Evolutionary conservation across 2,797 vertebrate genomes (phyloP), one percentile per base, ranked within the genome.

Genomic region (Odontamblyopus rebecca): DNA sequence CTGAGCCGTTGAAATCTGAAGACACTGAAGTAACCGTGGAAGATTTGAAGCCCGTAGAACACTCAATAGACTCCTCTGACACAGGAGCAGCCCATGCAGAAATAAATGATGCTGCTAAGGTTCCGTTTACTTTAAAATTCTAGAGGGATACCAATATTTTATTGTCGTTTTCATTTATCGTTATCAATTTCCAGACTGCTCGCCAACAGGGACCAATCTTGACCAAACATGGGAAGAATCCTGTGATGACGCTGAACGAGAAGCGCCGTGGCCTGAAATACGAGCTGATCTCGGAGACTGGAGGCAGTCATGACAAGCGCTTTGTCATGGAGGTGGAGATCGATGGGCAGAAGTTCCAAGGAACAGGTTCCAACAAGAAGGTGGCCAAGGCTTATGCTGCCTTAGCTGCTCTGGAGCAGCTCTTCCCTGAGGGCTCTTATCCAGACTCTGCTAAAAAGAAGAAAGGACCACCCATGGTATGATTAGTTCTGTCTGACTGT

Each of bases 261-360:
- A 99, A 98, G 84, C 92, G 96, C 0, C 95, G 97, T 0, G 96
- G 98, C 19, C 95, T 99, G 27, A 98, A 98, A 69, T 99, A 99
- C 0, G 97, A 99, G 75, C 95, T 99, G 11, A 96, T 98, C 68
- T 98, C 97, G 0, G 97, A 99, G 89, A 98, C 96, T 0, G 98
- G 98, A 0, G 96, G 97, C 68, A 98, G 97, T 90, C 97, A 99
- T 2, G 97, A 99, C 91, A 99, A 99, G 13, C 94, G 96, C 81
- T 99, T 99, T 0, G 93, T 98, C 78, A 99, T 99, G 97, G 98
- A 99, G 95, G 98, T 99, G 74, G 98, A 99, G 85, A 96, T 99
- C 0, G 97, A 99, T 0, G 96, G 95, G 2, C 95, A 96, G 93
- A 98, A 97, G 82, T 99, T 99, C 81, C 96, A 98, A 84, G 98